Base-by-base conservation (phyloP, 2,888 invertebrate species). In the Napeogenes inachia region DNA sequence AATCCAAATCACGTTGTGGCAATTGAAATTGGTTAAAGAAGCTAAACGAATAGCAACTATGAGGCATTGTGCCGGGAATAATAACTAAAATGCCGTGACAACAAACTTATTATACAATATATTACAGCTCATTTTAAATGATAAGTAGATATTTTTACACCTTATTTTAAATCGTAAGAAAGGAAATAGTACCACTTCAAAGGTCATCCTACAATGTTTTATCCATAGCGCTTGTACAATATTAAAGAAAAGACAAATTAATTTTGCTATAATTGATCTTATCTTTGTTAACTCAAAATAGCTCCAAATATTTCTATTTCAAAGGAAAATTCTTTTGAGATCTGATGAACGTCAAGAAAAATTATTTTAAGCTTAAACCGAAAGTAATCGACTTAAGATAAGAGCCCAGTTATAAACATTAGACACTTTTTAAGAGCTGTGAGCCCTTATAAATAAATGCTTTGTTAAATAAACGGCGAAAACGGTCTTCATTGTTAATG, bases 351-450 rank as follows among this genome's bases (percentile, higher is more conserved):
- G 13, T 54, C 53, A 54, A 55, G 68, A 67, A 66, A 45, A 67
- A 66, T 65, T 74, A 70, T 69, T 68, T 70, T 75, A 73, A 72
- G 73, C 71, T 72, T 75, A 73, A 76, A 76, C 74, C 72, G 21
- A 71, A 79, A 81, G 81, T 84, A 84, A 82, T 83, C 78, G 75
- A 73, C 69, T 60, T 60, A 68, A 79, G 82, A 83, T 82, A 82
- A 81, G 75, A 72, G 70, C 54, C 63, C 54, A 59, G 69, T 69
- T 77, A 77, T 77, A 78, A 82, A 71, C 70, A 70, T 67, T 66
- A 68, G 59, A 58, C 46, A 45, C 45, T 50, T 50, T 30, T 12
- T 13, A 50, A 50, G 61, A 62, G 60, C 63, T 59, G 62, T 62
- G 61, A 57, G 66, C 57, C 57, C 67, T 63, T 67, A 65, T 69